Conservation (phyloP, 2,797 vertebrate genomes). For the Alosa sapidissima region DNA sequence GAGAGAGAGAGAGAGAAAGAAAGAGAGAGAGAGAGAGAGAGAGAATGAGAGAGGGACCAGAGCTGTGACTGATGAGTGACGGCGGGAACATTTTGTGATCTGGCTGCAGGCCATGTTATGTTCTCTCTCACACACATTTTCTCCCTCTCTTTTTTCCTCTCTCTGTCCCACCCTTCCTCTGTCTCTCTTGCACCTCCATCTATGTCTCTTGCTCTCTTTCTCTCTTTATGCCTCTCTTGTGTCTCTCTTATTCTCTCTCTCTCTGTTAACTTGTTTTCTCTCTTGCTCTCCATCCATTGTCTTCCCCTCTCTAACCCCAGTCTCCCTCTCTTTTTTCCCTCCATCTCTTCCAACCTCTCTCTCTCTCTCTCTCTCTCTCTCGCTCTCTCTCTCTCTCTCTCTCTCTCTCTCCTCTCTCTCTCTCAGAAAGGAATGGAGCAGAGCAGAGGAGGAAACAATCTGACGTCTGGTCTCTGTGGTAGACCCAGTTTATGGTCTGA, state of each 20-base stretch:
- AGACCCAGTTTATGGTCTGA: background rate
- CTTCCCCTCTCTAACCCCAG: background rate
- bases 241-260: background rate
- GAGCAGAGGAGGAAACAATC: background rate
- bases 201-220: background rate
- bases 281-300: background rate
- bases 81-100: slow-evolving; percentile 60
- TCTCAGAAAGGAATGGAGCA: background rate
- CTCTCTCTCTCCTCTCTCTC: too few relatives aligned
- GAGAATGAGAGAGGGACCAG: background rate
- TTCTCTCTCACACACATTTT: background rate
- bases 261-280: background rate
- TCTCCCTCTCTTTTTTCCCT: background rate
- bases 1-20: background rate
- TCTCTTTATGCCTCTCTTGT: background rate
- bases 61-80: background rate
- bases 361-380: background rate
- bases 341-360: background rate
- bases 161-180: background rate
- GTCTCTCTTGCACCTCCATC: background rate
- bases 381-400: background rate
- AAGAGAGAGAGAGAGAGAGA: too few relatives aligned
- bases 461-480: slow-evolving; percentile 18
- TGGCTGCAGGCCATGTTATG: slow-evolving; percentile 57
- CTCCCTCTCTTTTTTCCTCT: background rate